Evolutionary conservation across 2,113 vertebrate species (phyloP), one percentile per base, ranked within the genome.

Genomic region (Pelusios castaneus): DNA sequence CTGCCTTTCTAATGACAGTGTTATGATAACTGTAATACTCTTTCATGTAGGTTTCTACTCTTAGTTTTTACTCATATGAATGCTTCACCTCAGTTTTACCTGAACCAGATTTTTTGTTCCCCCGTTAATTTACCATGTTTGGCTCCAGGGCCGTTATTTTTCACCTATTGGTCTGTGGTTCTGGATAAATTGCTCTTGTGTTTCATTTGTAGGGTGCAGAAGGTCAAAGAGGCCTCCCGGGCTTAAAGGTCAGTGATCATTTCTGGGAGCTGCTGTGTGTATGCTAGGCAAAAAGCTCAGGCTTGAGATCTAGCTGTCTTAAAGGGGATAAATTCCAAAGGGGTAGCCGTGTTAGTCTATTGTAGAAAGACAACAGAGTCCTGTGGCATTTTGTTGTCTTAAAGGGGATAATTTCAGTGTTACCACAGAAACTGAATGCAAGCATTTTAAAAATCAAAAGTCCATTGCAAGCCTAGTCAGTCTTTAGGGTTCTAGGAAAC

Each of bases 171-270:
- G 10, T 56, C 2, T 21, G 38, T 87, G 49, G 38, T 87, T 94
- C 49, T 77, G 84, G 12, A 54, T 55, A 9, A 89, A 91, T 81
- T 10, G 73, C 21, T 87, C 31, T 78, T 96, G 8, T 41, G 7
- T 52, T 84, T 91, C 17, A 11, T 92, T 94, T 54, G 41, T 93
- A 98, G 97, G 98, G 97, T 51, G 85, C 93, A 90, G 76, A 80
- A 92, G 98, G 98, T 94, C 95, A 89, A 93, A 86, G 31, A 91
- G 97, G 98, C 55, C 85, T 55, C 85, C 93, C 92, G 91, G 97
- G 97, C 31, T 3, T 93, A 85, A 96, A 97, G 97, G 98, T 98
- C 85, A 97, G 97, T 96, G 76, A 17, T 52, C 88, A 51, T 27
- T 41, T 24, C 47, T 85, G 55, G 43, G 89, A 45, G 27, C 25